phyloP scores from a whole-genome alignment of 2,888 invertebrate genomes.

The Agapostemon virescens region DNA sequence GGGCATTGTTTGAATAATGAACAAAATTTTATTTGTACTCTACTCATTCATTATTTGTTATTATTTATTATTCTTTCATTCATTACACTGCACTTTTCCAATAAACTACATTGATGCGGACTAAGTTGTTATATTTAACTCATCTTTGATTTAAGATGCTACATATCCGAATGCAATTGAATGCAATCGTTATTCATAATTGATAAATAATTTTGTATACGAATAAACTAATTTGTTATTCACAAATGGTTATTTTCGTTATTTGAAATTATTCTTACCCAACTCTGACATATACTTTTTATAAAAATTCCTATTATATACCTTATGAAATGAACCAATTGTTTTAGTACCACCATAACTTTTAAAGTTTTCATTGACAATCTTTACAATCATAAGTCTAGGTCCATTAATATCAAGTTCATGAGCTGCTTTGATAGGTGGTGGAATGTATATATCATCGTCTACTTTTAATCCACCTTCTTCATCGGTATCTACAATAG shows the following conservation, averaged over 20 bases:
- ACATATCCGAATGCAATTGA: too few relatives aligned
- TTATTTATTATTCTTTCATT: too few relatives aligned
- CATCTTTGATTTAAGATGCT: neutral
- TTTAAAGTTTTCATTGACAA: conserved; percentile 96
- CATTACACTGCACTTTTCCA: too few relatives aligned
- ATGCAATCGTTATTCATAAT: too few relatives aligned
- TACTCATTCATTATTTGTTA: too few relatives aligned
- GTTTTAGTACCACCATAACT: conserved; percentile 93
- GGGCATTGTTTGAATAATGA: neutral
- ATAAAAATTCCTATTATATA: conserved; percentile 76
- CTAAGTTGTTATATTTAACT: too few relatives aligned
- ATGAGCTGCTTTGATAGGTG: conserved; percentile 85
- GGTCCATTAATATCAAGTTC: conserved; percentile 89
- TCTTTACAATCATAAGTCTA: conserved; percentile 93
- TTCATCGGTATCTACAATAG: conserved; percentile 78
- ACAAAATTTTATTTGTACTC: too few relatives aligned
- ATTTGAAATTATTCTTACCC: neutral
- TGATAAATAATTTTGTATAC: too few relatives aligned
- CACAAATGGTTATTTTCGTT: neutral
- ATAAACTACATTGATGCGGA: too few relatives aligned
- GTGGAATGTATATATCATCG: conserved; percentile 91
- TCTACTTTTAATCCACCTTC: conserved; percentile 89
- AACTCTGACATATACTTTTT: neutral
- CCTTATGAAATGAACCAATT: conserved; percentile 98
- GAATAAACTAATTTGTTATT: too few relatives aligned